These are phyloP conservation scores for Nesometra sesokonis DNA, from an alignment of 35 echinoderm and acorn worm genomes.

Conservation along the genomic window DNA sequence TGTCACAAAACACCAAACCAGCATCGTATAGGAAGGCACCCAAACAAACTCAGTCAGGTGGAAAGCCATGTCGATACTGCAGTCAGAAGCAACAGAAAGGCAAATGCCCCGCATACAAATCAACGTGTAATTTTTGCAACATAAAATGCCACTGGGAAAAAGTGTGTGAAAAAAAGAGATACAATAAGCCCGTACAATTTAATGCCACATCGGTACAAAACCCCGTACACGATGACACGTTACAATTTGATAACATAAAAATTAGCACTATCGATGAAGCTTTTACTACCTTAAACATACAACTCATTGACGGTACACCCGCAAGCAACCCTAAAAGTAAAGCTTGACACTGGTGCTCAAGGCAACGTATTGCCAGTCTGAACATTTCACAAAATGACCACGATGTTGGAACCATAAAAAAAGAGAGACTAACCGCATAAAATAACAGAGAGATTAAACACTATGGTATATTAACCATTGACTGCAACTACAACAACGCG, in stretches of 20 bases:
- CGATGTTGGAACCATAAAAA: background rate
- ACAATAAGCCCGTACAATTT: background rate
- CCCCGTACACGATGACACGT: background rate
- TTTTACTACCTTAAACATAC: background rate
- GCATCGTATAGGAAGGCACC: no score
- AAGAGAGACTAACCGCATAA: conserved; percentile 2
- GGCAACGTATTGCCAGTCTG: background rate
- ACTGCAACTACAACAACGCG: conserved; percentile 2
- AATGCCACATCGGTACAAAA: background rate
- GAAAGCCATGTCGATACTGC: conserved; percentile 3
- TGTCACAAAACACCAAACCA: no score
- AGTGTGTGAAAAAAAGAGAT: background rate
- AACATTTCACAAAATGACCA: background rate
- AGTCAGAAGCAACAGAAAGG: background rate
- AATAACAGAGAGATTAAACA: conserved; percentile 10
- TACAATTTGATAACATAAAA: background rate
- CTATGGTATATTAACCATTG: background rate
- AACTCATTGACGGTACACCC: background rate
- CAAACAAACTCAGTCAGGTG: background rate
- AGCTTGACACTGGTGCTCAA: conserved; percentile 15
- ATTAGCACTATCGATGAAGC: no score
- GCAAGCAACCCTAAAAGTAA: conserved; percentile 33
- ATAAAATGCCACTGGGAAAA: conserved; percentile 36
- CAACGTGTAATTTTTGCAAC: conserved; percentile 18
- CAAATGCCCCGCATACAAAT: conserved; percentile 26